These are phyloP conservation scores for Tetragonisca angustula DNA, from an alignment of 2,888 invertebrate species.

Conservation along the genomic window DNA sequence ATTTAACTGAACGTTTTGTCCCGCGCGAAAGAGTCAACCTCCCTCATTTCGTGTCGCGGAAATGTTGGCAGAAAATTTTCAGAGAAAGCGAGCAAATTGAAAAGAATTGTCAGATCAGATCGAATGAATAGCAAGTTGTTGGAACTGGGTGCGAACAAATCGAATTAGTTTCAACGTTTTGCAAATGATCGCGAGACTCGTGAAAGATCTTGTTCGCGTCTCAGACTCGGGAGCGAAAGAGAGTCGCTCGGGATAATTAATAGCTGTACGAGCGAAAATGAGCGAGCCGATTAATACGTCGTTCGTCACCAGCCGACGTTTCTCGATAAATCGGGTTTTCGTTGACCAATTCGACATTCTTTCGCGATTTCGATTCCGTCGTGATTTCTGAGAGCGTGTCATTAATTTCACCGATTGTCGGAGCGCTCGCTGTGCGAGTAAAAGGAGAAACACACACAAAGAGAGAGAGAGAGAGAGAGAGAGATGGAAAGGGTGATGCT, in stretches of 20 bases:
- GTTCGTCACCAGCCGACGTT: slow-evolving; percentile 45
- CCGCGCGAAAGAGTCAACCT: too few relatives aligned
- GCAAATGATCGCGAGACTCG: neutral
- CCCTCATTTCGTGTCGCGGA: neutral
- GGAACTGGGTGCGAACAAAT: too few relatives aligned
- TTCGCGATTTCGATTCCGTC: slow-evolving; percentile 48
- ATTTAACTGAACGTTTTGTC: too few relatives aligned
- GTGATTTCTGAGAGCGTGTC: slow-evolving; percentile 38
- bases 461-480: neutral
- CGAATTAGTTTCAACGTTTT: neutral
- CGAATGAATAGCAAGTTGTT: neutral
- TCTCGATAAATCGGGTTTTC: slow-evolving; percentile 49
- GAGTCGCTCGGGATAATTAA: too few relatives aligned
- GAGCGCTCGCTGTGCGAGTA: slow-evolving; percentile 18
- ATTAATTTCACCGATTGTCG: slow-evolving; percentile 63
- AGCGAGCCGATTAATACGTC: slow-evolving; percentile 25
- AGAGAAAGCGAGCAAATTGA: too few relatives aligned
- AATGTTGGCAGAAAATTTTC: neutral
- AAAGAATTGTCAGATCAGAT: neutral
- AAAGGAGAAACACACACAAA: neutral
- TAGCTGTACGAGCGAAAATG: neutral
- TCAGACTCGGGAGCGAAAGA: neutral
- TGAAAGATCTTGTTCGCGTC: neutral
- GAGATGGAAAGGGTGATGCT: neutral
- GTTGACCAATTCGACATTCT: slow-evolving; percentile 47